Percentiles rank a stretch among this genome's conserved stretches.
Conservation (phyloP, 2,888 invertebrate genomes). For the Hecatera dysodea region DNA sequence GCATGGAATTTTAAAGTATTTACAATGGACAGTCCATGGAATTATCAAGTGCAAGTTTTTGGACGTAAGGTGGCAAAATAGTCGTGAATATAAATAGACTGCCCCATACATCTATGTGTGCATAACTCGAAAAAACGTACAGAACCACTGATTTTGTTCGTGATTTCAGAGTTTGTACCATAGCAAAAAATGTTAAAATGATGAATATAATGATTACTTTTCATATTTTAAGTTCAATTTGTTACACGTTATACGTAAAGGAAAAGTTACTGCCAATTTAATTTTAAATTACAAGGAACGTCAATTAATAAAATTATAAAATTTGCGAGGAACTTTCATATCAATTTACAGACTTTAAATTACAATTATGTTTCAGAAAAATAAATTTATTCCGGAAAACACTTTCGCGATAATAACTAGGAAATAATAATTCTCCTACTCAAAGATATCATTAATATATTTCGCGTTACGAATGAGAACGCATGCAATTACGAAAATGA, state of each 20-base stretch:
- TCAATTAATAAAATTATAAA: not conserved
- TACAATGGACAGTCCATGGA: not conserved
- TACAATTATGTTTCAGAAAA: not conserved
- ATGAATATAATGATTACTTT: too few species aligned
- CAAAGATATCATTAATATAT: not conserved
- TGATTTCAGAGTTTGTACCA: too few species aligned
- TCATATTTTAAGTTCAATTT: too few species aligned
- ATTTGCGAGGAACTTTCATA: not conserved
- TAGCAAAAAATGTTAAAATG: too few species aligned
- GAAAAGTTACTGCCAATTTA: too few species aligned
- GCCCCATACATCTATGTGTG: too few species aligned
- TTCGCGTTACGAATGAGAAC: constrained; percentile 7
- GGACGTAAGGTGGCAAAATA: not conserved
- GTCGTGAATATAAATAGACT: too few species aligned
- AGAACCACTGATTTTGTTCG: too few species aligned
- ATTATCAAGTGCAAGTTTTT: not conserved
- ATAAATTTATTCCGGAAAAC: too few species aligned
- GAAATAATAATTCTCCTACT: not conserved
- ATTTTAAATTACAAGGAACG: not conserved
- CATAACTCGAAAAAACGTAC: too few species aligned
- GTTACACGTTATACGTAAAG: too few species aligned
- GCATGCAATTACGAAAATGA: constrained; percentile 14
- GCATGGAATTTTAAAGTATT: not conserved
- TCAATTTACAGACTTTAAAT: not conserved
- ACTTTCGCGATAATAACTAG: too few species aligned